These are phyloP conservation scores for Choreutis nemorana DNA, from an alignment of 2,888 invertebrate genomes.

Conservation along the genomic window DNA sequence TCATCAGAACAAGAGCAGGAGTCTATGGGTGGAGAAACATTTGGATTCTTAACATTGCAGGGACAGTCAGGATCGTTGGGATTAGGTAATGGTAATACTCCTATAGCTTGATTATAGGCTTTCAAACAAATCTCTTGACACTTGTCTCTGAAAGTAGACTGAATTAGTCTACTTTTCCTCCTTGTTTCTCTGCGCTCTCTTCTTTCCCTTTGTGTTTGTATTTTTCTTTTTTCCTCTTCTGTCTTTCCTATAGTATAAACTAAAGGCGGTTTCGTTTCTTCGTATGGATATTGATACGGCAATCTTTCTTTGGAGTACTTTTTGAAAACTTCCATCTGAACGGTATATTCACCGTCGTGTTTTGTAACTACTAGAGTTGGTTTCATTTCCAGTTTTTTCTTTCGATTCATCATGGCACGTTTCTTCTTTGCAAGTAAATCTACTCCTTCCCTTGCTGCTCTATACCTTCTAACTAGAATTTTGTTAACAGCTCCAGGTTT, in stretches of 20 bases:
- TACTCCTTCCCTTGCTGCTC: slow-evolving; percentile 35
- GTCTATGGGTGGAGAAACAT: slow-evolving; percentile 29
- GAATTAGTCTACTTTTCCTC: slow-evolving; percentile 42
- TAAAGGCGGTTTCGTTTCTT: slow-evolving; percentile 47
- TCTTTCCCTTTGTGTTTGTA: slow-evolving; percentile 39
- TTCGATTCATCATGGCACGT: slow-evolving; percentile 39
- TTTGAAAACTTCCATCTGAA: slow-evolving; percentile 56
- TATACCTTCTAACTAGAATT: slow-evolving; percentile 39
- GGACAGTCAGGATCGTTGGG: slow-evolving; percentile 48
- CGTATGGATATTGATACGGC: slow-evolving; percentile 47
- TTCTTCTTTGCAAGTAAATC: slow-evolving; percentile 49
- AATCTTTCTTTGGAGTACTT: slow-evolving; percentile 51
- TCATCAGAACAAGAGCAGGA: slow-evolving; percentile 54
- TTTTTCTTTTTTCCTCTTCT: slow-evolving; percentile 38
- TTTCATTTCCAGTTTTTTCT: slow-evolving; percentile 49
- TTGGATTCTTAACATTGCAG: slow-evolving; percentile 24
- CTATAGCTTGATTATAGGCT: slow-evolving; percentile 56
- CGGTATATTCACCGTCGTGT: slow-evolving; percentile 44
- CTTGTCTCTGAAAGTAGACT: slow-evolving; percentile 49
- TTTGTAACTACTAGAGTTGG: slow-evolving; percentile 45
- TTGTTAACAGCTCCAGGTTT: slow-evolving; percentile 50
- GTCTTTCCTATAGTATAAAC: slow-evolving; percentile 51
- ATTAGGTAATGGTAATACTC: slow-evolving; percentile 41
- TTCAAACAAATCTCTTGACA: slow-evolving; percentile 59
- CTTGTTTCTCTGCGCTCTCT: slow-evolving; percentile 46